These are phyloP conservation scores for Archips crataeganus DNA, from an alignment of 2,888 invertebrate species.

Conservation along the genomic window DNA sequence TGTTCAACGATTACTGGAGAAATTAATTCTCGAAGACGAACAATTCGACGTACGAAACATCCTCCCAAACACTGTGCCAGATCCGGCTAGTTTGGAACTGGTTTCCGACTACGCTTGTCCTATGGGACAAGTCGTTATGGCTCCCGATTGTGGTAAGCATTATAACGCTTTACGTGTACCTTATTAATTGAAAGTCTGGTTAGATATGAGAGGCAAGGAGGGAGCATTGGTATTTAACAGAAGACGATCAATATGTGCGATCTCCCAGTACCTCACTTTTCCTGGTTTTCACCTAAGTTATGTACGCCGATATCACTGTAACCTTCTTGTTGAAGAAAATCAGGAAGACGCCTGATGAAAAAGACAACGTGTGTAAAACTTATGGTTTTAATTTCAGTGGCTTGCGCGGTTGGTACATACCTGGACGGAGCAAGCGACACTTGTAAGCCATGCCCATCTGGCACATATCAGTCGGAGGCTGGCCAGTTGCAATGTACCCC, in stretches of 20 bases:
- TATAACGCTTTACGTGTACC: too few species aligned
- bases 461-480: constrained; percentile 97
- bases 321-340: neutral
- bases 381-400: constrained; percentile 83
- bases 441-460: constrained; percentile 94
- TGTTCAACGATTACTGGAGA: constrained; percentile 94
- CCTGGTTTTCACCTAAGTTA: neutral
- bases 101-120: constrained; percentile 97
- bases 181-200: too few species aligned
- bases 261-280: neutral
- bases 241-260: neutral
- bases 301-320: too few species aligned
- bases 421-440: constrained; percentile 91
- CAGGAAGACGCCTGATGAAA: neutral
- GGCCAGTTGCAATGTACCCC: constrained; percentile 95
- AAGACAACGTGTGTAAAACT: neutral
- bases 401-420: constrained; percentile 96
- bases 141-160: constrained; percentile 94
- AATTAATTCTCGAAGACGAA: constrained; percentile 96
- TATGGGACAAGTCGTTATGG: constrained; percentile 96
- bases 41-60: constrained; percentile 97
- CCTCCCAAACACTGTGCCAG: constrained; percentile 97
- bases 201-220: too few species aligned
- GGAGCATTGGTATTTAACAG: too few species aligned
- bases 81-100: constrained; percentile 94